These are phyloP conservation scores for Pituophis catenifer DNA, from an alignment of 2,113 vertebrate species.

Conservation along the genomic window DNA sequence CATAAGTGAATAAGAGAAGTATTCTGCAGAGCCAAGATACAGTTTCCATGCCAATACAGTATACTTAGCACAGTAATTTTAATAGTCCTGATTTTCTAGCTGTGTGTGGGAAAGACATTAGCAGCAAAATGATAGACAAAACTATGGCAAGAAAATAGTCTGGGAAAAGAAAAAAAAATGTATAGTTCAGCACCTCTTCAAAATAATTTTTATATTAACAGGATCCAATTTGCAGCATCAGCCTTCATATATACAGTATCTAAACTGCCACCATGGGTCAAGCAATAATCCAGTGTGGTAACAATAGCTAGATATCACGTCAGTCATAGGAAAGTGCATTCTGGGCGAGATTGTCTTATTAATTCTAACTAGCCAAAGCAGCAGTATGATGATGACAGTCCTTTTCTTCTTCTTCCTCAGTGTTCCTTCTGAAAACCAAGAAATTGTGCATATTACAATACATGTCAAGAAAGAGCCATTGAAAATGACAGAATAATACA, in stretches of 20 bases:
- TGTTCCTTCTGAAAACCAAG: not conserved
- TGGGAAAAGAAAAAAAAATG: conserved; percentile 9
- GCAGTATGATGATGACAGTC: not conserved
- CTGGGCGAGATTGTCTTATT: not conserved
- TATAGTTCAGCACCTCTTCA: conserved; percentile 38
- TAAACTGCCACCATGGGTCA: not conserved
- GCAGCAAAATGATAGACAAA: conserved; percentile 24
- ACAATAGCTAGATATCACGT: not conserved
- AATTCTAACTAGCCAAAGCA: not conserved
- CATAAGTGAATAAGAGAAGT: conserved; percentile 18
- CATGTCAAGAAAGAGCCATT: not conserved
- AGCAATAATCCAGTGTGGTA: not conserved
- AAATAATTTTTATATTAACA: not conserved
- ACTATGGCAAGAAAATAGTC: conserved; percentile 38
- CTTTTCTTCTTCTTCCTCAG: not conserved
- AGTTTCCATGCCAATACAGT: conserved; percentile 61
- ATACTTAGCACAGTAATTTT: conserved; percentile 21
- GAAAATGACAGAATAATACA: not conserved
- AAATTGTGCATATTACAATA: not conserved
- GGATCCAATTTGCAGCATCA: conserved; percentile 28
- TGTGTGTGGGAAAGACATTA: conserved; percentile 40
- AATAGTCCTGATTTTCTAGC: conserved; percentile 55
- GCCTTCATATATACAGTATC: not conserved
- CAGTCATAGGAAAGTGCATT: not conserved
- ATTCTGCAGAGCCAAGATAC: conserved; percentile 33